A percentile compares a stretch with the other conserved stretches of the same genome.
Conservation (phyloP, 2,797 vertebrate genomes). For the Enteromius paludinosus region DNA sequence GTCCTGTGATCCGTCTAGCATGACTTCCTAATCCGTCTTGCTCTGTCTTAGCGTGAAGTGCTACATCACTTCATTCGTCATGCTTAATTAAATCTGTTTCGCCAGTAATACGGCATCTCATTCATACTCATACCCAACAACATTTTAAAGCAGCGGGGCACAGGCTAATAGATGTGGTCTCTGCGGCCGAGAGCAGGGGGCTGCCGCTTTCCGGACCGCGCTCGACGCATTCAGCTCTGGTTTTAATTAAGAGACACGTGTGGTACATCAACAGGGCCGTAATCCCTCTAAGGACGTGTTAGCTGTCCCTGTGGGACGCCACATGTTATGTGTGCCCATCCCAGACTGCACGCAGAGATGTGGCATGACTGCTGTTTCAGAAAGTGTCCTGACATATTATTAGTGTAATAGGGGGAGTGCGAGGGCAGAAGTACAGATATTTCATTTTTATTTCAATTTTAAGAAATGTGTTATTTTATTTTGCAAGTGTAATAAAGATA, state of each 20-base stretch:
- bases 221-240: neutral
- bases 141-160: constrained; percentile 34
- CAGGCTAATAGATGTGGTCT: constrained; percentile 26
- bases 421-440: constrained; percentile 15
- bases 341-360: constrained; percentile 27
- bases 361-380: constrained; percentile 43
- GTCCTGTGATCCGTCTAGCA: constrained; percentile 27
- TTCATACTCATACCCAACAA: constrained; percentile 32
- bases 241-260: constrained; percentile 58
- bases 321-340: constrained; percentile 54
- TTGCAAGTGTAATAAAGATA: neutral
- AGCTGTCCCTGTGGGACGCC: constrained; percentile 16
- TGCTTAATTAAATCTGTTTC: constrained; percentile 50
- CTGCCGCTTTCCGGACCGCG: constrained; percentile 3
- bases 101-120: constrained; percentile 25
- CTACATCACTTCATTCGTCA: constrained; percentile 59
- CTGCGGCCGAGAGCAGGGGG: constrained; percentile 21
- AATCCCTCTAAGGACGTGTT: constrained; percentile 51
- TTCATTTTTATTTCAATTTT: neutral
- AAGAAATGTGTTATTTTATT: neutral
- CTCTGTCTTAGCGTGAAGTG: constrained; percentile 43
- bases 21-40: constrained; percentile 35
- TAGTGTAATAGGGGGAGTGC: constrained; percentile 50
- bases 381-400: constrained; percentile 51
- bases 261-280: constrained; percentile 38